These are phyloP conservation scores for Altica lythri DNA, from an alignment of 2,888 invertebrate species.

Conservation along the genomic window DNA sequence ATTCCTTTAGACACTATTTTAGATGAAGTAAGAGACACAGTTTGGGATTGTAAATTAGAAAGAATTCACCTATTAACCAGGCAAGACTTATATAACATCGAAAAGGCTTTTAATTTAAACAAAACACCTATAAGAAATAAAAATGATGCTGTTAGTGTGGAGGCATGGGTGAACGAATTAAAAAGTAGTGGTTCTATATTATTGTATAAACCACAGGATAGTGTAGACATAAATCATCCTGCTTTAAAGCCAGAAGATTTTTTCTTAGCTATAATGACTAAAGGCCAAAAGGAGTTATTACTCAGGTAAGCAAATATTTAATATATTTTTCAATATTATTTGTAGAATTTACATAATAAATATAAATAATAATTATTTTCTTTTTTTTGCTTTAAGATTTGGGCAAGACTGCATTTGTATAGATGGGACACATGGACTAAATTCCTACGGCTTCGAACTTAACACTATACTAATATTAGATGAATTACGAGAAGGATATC, in stretches of 20 bases:
- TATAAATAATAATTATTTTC: too few species aligned
- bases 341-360: too few species aligned
- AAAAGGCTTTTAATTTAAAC: background rate
- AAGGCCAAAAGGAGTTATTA: slow-evolving; percentile 37
- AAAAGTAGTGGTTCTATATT: slow-evolving; percentile 5
- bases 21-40: slow-evolving; percentile 1
- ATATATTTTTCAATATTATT: too few species aligned
- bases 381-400: too few species aligned
- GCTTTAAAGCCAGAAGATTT: slow-evolving; percentile 36
- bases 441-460: slow-evolving; percentile 38
- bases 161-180: slow-evolving; percentile 15
- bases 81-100: slow-evolving; percentile 1
- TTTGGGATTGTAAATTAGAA: slow-evolving; percentile 1
- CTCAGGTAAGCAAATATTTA: too few species aligned
- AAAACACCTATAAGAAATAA: background rate
- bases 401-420: slow-evolving; percentile 37
- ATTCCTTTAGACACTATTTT: background rate
- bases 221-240: background rate
- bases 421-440: slow-evolving; percentile 38
- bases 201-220: slow-evolving; percentile 14
- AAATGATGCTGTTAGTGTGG: slow-evolving; percentile 17
- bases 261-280: slow-evolving; percentile 36
- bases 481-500: slow-evolving; percentile 38
- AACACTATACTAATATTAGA: slow-evolving; percentile 36
- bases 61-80: background rate